These are phyloP conservation scores for Lynx canadensis DNA, from an alignment of 2,113 vertebrate species.

Conservation along the genomic window DNA sequence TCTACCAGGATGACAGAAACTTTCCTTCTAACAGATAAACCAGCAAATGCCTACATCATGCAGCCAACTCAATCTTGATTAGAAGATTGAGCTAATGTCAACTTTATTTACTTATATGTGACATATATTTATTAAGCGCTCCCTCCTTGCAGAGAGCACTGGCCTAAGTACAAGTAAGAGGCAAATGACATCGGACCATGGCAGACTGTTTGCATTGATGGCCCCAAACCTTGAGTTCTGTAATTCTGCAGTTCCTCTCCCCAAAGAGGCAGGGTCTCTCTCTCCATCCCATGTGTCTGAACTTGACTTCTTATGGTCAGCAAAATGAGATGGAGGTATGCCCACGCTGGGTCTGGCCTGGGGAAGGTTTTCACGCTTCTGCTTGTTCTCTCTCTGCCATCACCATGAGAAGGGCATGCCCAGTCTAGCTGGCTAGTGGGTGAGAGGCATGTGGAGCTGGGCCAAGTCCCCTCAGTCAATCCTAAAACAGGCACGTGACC, in stretches of 20 bases:
- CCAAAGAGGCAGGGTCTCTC: not conserved
- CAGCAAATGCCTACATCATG: not conserved
- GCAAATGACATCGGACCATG: not conserved
- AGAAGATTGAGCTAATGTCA: not conserved
- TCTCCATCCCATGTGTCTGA: not conserved
- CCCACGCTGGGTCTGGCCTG: not conserved
- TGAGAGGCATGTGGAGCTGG: accelerated
- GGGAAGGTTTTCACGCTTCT: not conserved
- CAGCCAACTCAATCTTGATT: not conserved
- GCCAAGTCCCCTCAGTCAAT: not conserved
- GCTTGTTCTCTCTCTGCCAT: not conserved
- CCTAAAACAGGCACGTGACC: not conserved
- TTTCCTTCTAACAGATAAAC: not conserved
- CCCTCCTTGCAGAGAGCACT: not conserved
- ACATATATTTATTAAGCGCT: not conserved
- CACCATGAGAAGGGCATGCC: not conserved
- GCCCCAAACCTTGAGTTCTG: not conserved
- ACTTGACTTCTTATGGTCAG: not conserved
- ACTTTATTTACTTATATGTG: not conserved
- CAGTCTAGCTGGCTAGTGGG: not conserved
- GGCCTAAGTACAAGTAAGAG: not conserved
- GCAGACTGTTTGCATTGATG: not conserved
- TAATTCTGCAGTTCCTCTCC: not conserved
- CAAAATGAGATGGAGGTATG: not conserved
- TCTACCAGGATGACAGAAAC: not conserved